These are phyloP conservation scores for Scaptomyza polygonia DNA, from an alignment of 2,888 invertebrate species.

Conservation along the genomic window DNA sequence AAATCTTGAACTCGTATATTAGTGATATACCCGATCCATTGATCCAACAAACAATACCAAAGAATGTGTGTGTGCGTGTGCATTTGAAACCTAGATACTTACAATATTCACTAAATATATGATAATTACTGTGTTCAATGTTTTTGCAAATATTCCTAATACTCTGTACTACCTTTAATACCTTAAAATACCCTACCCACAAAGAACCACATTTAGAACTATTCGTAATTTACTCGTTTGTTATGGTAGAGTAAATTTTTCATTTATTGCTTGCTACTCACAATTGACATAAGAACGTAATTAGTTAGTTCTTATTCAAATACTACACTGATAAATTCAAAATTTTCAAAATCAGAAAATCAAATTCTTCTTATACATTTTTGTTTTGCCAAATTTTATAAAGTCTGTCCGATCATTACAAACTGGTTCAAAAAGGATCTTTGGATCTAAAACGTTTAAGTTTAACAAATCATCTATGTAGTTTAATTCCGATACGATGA, in stretches of 20 bases:
- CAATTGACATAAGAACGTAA: constrained; percentile 19
- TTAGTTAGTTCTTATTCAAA: constrained; percentile 26
- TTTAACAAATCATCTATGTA: constrained; percentile 1
- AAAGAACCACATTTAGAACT: constrained; percentile 32
- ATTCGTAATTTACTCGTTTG: constrained; percentile 54
- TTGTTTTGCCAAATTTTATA: constrained; percentile 9
- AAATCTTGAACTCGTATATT: constrained; percentile 36
- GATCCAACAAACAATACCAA: constrained; percentile 16
- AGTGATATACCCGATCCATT: constrained; percentile 29
- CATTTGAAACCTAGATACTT: constrained; percentile 48
- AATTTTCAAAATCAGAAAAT: constrained; percentile 44
- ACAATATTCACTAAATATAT: constrained; percentile 45
- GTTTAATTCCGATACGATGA: constrained; percentile 31
- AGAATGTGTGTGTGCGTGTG: constrained; percentile 53
- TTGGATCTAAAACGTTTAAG: constrained; percentile 16
- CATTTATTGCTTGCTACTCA: constrained; percentile 53
- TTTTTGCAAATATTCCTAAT: constrained; percentile 45
- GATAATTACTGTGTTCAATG: constrained; percentile 53
- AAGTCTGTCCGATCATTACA: constrained; percentile 22
- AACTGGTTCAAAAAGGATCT: constrained; percentile 3
- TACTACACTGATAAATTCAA: constrained; percentile 7
- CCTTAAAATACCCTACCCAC: constrained; percentile 27
- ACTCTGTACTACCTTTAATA: constrained; percentile 32
- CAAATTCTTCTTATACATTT: constrained; percentile 8
- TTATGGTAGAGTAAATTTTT: constrained; percentile 52